Evolutionary conservation across 2,888 invertebrate species (phyloP).

Genomic region (Agrypnus murinus): DNA sequence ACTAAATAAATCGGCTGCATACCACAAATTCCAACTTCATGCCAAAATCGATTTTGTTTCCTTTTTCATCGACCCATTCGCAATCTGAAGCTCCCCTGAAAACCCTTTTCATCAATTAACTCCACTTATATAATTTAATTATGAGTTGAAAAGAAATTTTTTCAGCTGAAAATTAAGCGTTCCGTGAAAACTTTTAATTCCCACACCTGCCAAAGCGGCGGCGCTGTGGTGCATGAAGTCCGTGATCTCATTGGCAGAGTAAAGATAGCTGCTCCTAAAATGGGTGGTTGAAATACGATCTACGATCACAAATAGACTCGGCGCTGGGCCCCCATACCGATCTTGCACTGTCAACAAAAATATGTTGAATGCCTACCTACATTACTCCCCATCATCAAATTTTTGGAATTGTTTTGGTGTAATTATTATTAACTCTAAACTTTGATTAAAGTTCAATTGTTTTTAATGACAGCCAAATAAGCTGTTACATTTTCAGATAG

Average conservation of each 20-base stretch:
- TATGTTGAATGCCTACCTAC: slow-evolving; percentile 54
- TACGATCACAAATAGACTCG: slow-evolving; percentile 74
- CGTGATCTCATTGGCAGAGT: slow-evolving; percentile 65
- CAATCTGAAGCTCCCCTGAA: too few relatives aligned
- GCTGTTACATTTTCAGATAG: too few relatives aligned
- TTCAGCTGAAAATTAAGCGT: too few relatives aligned
- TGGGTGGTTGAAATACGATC: slow-evolving; percentile 79
- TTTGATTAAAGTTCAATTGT: too few relatives aligned
- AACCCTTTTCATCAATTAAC: too few relatives aligned
- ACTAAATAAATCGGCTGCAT: slow-evolving; percentile 7
- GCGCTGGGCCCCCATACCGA: slow-evolving; percentile 65
- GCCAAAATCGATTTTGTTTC: slow-evolving; percentile 12
- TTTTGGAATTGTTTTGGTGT: slow-evolving; percentile 24
- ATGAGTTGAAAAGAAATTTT: too few relatives aligned
- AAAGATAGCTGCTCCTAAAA: slow-evolving; percentile 79
- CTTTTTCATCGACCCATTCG: background rate
- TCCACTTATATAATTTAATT: too few relatives aligned
- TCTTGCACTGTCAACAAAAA: slow-evolving; percentile 63
- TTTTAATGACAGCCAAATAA: too few relatives aligned
- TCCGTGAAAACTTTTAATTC: background rate
- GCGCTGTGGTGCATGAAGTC: slow-evolving; percentile 51
- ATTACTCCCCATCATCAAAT: slow-evolving; percentile 38
- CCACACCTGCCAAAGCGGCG: slow-evolving; percentile 15
- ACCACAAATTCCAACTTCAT: background rate
- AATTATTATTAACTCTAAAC: too few relatives aligned